Evolutionary conservation across 2,888 invertebrate genomes (phyloP), one percentile per base, ranked within the genome.

Genomic region (Chironomus tentans): DNA sequence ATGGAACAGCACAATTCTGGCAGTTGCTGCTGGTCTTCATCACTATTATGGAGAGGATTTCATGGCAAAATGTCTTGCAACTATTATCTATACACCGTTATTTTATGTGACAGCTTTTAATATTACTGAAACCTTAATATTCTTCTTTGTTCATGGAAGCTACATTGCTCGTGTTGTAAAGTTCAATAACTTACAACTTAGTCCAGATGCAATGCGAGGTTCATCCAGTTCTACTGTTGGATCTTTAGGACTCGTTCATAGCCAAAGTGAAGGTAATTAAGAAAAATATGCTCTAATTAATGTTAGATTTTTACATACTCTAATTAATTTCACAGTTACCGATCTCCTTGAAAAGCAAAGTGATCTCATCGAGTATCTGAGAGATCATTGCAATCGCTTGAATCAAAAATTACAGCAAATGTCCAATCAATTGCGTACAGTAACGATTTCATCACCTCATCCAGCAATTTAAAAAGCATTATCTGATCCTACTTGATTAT

Each of bases 341-440:
- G 90, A 90, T 77, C 84, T 91, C 73, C 83, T 91, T 69, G 89
- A 91, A 80, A 89, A 89, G 81, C 91, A 91, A 81, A 90, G 91
- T 28, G 91, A 91, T 82, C 84, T 91, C 7, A 91, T 91, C 78
- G 65, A 65, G 10, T 90, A 90, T 80, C 83, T 91, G 76, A 87
- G 87, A 78, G 90, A 91, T 80, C 90, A 90, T 78, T 90, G 91
- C 79, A 86, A 86, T 38, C 87, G 87, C 80, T 83, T 91, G 62
- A 88, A 89, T 78, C 87, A 88, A 79, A 89, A 88, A 81, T 84
- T 91, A 79, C 88, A 90, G 85, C 83, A 86, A 77, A 82, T 88
- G 79, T 87, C 86, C 81, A 84, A 86, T 70, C 86, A 86, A 81
- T 80, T 86, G 76, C 84, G 84, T 6, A 68, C 76, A 48, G 69